Conservation (phyloP, 2,113 vertebrate species). For the Coptodon bakossiorum region DNA sequence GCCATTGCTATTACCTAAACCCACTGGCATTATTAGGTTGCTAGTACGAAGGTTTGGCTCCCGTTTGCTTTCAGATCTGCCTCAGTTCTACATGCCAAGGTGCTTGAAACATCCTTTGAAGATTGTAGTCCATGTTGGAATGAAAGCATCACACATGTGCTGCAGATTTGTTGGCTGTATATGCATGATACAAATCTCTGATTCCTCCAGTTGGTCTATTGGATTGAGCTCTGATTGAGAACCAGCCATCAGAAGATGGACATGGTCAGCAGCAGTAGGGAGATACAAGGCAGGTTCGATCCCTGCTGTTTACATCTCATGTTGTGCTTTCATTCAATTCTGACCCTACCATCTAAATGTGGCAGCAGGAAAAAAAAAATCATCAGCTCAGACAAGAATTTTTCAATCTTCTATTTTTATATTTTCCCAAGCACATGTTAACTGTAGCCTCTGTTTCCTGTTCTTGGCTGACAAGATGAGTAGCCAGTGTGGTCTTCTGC, state of each 20-base stretch:
- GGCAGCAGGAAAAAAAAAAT: neutral
- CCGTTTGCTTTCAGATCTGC: neutral
- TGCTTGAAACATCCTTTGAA: neutral
- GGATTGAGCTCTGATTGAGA: neutral
- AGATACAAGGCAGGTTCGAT: fast-evolving
- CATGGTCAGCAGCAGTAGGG: neutral
- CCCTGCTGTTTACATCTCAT: fast-evolving
- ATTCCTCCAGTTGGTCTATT: neutral
- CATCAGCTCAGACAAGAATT: neutral
- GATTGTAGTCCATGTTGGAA: neutral
- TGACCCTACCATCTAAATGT: neutral
- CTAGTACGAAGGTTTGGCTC: neutral
- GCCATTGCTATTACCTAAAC: neutral
- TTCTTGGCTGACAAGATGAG: neutral
- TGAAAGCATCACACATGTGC: neutral
- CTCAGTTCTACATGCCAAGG: neutral
- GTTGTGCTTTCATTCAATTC: neutral
- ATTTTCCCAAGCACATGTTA: neutral
- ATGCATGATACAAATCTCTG: neutral
- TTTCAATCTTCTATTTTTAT: neutral
- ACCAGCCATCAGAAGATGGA: neutral
- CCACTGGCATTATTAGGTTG: neutral
- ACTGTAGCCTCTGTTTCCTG: neutral
- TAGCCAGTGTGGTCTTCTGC: neutral
- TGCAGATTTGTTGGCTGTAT: neutral